These are phyloP conservation scores for Calyptommatus sinebrachiatus DNA, from an alignment of 2,113 vertebrate species.

Conservation along the genomic window DNA sequence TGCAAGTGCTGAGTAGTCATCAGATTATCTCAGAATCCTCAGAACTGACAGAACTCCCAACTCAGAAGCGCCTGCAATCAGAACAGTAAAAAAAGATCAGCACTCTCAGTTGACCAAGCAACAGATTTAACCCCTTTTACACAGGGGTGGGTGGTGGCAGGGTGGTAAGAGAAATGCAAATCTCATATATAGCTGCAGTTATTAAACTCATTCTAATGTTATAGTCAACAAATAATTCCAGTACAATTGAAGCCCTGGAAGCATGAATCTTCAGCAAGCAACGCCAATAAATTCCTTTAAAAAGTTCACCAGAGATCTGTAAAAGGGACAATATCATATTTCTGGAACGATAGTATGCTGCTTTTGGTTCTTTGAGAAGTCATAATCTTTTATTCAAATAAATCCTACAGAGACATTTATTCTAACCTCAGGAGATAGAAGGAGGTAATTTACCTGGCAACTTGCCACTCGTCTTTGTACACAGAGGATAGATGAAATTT, in stretches of 20 bases:
- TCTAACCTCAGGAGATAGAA: conserved; percentile 22
- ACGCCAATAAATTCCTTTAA: neutral
- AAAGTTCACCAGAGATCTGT: neutral
- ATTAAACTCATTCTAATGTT: neutral
- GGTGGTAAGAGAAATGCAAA: too few species aligned
- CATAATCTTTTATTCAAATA: neutral
- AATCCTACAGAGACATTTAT: conserved; percentile 16
- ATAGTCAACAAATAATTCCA: neutral
- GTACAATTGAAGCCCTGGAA: neutral
- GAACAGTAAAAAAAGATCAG: too few species aligned
- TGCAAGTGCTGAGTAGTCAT: too few species aligned
- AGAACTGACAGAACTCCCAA: too few species aligned
- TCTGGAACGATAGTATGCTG: neutral
- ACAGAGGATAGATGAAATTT: conserved; percentile 19
- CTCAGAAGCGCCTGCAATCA: too few species aligned
- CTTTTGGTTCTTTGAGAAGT: conserved; percentile 12
- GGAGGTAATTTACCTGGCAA: conserved; percentile 48
- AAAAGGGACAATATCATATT: neutral
- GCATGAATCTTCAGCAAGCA: neutral
- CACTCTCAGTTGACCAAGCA: too few species aligned
- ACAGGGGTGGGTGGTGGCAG: too few species aligned
- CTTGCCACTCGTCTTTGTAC: conserved; percentile 30
- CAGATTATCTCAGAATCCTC: too few species aligned
- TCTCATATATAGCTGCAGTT: too few species aligned
- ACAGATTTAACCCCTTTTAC: too few species aligned